Percentiles rank a stretch among this genome's conserved stretches.
Conservation (phyloP, 2,888 invertebrate genomes). For the Lithophane ornitopus region DNA sequence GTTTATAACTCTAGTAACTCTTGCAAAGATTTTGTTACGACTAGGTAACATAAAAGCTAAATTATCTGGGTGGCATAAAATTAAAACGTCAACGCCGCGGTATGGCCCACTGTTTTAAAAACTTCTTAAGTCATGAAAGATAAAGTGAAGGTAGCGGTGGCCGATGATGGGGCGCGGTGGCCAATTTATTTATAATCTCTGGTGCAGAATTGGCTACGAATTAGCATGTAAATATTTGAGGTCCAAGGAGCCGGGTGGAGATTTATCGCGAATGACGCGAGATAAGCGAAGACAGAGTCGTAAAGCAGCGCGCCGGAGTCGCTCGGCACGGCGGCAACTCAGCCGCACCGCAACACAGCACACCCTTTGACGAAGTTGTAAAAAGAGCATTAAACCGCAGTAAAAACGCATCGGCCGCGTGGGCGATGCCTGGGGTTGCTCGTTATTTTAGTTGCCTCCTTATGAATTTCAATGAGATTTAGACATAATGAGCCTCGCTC, state of each 20-base stretch:
- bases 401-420: constrained; percentile 89
- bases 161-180: constrained; percentile 83
- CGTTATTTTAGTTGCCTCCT: constrained; percentile 86
- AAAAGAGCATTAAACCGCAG: constrained; percentile 90
- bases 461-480: constrained; percentile 90
- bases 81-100: constrained; percentile 82
- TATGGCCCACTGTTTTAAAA: constrained; percentile 82
- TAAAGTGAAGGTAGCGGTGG: constrained; percentile 81
- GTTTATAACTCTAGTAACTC: constrained; percentile 71
- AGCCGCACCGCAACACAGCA: constrained; percentile 73
- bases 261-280: constrained; percentile 87
- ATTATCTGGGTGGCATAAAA: constrained; percentile 85
- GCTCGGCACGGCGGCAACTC: constrained; percentile 69
- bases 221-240: constrained; percentile 91
- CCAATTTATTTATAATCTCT: constrained; percentile 90
- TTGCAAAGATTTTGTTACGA: constrained; percentile 75
- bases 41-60: constrained; percentile 80
- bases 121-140: constrained; percentile 87
- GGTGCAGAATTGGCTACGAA: constrained; percentile 89
- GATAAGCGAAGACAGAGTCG: constrained; percentile 88
- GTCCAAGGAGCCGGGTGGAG: constrained; percentile 88
- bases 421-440: constrained; percentile 76
- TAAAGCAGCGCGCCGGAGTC: constrained; percentile 81
- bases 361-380: constrained; percentile 90
- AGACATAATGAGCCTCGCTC: constrained; percentile 79